Evolutionary conservation across 1,140 invertebrate genomes (phyloP).

Genomic region (Diachasma alloeum): DNA sequence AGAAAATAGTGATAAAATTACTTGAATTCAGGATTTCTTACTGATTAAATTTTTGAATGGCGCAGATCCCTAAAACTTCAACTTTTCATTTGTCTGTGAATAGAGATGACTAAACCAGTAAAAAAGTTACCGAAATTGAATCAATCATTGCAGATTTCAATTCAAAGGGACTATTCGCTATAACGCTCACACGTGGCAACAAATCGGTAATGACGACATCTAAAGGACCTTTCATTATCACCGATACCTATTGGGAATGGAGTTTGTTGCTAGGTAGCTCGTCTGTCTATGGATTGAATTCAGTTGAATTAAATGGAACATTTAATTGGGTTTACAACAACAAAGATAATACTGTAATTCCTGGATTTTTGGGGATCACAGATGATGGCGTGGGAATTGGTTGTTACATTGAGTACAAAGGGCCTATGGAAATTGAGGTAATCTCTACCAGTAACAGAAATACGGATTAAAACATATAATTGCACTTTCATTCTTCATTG

Average conservation of each 20-base stretch:
- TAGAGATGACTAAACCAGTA: too few relatives aligned
- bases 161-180: background rate
- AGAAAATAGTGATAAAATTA: too few relatives aligned
- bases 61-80: too few relatives aligned
- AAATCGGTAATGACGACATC: slow-evolving; percentile 49
- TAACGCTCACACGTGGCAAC: background rate
- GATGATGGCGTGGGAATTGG: slow-evolving; percentile 19
- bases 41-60: too few relatives aligned
- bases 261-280: slow-evolving; percentile 47
- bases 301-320: slow-evolving; percentile 37
- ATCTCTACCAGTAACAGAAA: too few relatives aligned
- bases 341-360: slow-evolving; percentile 25
- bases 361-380: slow-evolving; percentile 37
- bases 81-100: too few relatives aligned
- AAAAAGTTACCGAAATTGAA: background rate
- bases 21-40: too few relatives aligned
- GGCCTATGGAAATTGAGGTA: slow-evolving; percentile 44
- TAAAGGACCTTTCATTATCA: slow-evolving; percentile 55
- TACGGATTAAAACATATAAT: too few relatives aligned
- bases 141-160: background rate
- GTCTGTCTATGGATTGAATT: slow-evolving; percentile 39
- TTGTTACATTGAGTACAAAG: slow-evolving; percentile 35
- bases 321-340: slow-evolving; percentile 46
- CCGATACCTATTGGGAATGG: slow-evolving; percentile 61
- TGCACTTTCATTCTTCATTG: too few relatives aligned